Evolutionary conservation across 53 echinoderm and acorn worm species (phyloP), one percentile per base, ranked within the genome.

Genomic region (Apostichopus leukothele): DNA sequence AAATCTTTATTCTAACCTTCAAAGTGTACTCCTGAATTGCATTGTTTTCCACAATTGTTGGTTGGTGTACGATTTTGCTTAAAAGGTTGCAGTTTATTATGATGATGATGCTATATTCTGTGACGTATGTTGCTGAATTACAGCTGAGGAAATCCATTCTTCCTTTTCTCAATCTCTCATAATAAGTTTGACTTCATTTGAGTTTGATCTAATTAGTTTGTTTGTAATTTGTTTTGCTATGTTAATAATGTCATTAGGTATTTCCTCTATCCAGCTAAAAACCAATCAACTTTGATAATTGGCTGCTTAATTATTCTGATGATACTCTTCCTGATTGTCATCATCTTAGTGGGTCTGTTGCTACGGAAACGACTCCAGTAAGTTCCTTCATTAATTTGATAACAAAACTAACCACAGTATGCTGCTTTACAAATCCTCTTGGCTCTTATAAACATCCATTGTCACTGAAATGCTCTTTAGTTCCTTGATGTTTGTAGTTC

Each of bases 291-390:
- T 9, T 20, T 87, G 19, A 75, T 87, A 1, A 75, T 87, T 6
- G 53, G 10, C 21, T 52, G 52, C 51, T 54, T 87, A 11, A 75
- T 75, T n/a, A 75, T 87, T 52, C 88, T 92, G 51, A 78, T 92
- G 75, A 77, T 92, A 86, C 87, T 90, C 75, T 25, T 90, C 75
- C 18, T 68, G 13, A 88, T 90, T n/a, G 88, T 92, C 25, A 57
- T 92, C 9, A 51, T 86, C 10, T 18, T 89, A 18, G 84, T 89
- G n/a, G 92, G 75, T 39, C 83, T 92, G 60, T 54, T 68, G 76
- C 86, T 86, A 50, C 60, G 86, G 57, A 85, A 67, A 53, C 78
- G 67, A 50, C 22, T 79, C 1, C 18, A 20, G 92, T 92, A 92
- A 86, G 92, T 12, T 60, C 13, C 10, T 71, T 71, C n/a, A 16